Evolutionary conservation across 2,888 invertebrate species (phyloP).

Genomic region (Allacma fusca): DNA sequence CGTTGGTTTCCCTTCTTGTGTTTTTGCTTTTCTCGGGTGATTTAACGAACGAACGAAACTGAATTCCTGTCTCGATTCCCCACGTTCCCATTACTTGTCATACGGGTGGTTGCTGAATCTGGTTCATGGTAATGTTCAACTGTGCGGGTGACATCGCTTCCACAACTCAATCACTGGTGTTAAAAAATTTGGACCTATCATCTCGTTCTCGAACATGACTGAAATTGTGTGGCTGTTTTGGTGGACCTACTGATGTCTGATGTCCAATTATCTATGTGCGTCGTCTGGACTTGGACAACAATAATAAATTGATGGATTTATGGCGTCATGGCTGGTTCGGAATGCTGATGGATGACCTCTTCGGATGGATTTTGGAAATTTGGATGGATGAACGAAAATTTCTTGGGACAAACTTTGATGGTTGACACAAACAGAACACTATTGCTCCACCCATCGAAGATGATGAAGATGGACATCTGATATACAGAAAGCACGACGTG

Average conservation of each 20-base stretch:
- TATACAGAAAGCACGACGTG: conserved; percentile 98
- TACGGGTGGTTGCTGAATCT: conserved; percentile 29
- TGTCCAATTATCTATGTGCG: no score
- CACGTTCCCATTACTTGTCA: conserved; percentile 41
- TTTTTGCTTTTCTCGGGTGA: conserved; percentile 61
- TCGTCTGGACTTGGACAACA: no score
- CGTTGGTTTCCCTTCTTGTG: conserved; percentile 60
- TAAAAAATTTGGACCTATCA: background rate
- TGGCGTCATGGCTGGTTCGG: no score
- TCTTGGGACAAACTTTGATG: conserved; percentile 53
- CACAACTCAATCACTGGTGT: background rate
- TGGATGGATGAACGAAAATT: conserved; percentile 27
- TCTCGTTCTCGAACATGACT: background rate
- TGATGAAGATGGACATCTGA: conserved; percentile 99
- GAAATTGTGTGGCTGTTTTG: background rate
- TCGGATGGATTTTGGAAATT: conserved; percentile 19
- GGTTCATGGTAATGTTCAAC: conserved; percentile 27
- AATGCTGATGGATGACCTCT: no score
- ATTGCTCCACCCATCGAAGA: conserved; percentile 93
- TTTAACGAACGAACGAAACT: conserved; percentile 47
- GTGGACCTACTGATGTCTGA: no score
- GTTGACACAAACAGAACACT: conserved; percentile 27
- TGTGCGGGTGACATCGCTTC: background rate
- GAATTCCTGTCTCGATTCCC: conserved; percentile 41
- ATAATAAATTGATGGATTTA: no score